Base-by-base conservation (phyloP, 2,888 invertebrate genomes). In the Erpobdella octoculata region DNA sequence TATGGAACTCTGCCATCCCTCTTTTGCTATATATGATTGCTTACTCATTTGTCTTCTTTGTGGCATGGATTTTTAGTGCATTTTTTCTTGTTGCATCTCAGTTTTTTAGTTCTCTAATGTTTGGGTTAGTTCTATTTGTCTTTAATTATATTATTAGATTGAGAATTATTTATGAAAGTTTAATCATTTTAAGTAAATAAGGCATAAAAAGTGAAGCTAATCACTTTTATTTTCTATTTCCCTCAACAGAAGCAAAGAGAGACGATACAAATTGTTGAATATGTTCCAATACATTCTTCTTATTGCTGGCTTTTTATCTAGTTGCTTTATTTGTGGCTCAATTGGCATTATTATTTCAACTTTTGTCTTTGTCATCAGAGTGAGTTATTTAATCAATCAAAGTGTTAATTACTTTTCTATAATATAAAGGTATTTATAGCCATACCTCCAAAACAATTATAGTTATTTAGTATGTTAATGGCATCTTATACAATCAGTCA, bases 1-100 rank as follows among this genome's bases (percentile, higher is more conserved):
- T 74, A n/a, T 76, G 74, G 74, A 72, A 73, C 69, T 59, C 76
- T 4, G 72, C 75, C 31, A 70, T 75, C 25, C 76, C 76, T 31
- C 59, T 74, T 33, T 33, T 75, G 25, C 74, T 76, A 53, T 76
- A 76, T 71, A 71, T 76, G 18, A 48, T 71, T 15, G 46, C 74
- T 6, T 74, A 76, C 33, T 71, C 74, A 31, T 37, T 69, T 33
- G 70, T 74, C 15, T 67, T 46, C 9, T 71, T 76, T 62, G 69
- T 73, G 31, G 72, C 59, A 8, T 59, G 36, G 33, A 12, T 74
- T 12, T 31, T 72, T 31, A 37, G 70, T 41, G 48, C 46, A n/a
- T 15, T 74, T 25, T 35, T 72, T 33, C 37, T 38, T 37, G 37
- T 31, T 18, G 31, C 72, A 3, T 66, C 41, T n/a, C 31, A 33